Evolutionary conservation across 2,888 invertebrate species (phyloP).

Genomic region (Catocala nupta): DNA sequence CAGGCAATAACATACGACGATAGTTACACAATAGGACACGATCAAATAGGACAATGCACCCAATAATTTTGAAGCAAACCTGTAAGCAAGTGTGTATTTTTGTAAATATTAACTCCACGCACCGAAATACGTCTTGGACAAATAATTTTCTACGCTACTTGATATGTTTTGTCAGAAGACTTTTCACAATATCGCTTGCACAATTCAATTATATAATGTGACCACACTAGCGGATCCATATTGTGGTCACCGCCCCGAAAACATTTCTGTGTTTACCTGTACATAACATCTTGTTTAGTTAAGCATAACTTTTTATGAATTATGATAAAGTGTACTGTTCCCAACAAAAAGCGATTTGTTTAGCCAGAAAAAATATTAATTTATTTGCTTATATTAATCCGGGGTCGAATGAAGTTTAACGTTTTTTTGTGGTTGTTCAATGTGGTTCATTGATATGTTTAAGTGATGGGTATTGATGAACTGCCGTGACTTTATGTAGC

Average conservation of each 20-base stretch:
- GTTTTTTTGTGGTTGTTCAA: conserved; percentile 13
- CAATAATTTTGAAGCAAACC: too few species aligned
- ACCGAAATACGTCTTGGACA: too few species aligned
- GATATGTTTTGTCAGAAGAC: neutral
- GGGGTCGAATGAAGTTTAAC: conserved; percentile 21
- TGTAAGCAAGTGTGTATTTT: too few species aligned
- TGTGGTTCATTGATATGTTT: conserved; percentile 4
- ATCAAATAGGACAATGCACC: too few species aligned
- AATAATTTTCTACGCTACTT: conserved; percentile 4
- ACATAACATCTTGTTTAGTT: neutral
- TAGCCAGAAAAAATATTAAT: conserved; percentile 12
- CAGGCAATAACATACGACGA: too few species aligned
- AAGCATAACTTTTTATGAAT: neutral
- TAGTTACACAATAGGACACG: too few species aligned
- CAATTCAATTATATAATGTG: conserved; percentile 9
- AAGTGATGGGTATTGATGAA: conserved; percentile 13
- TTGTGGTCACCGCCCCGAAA: conserved; percentile 4
- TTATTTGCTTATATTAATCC: conserved; percentile 4
- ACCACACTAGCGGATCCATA: conserved; percentile 7
- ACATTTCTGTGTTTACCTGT: neutral
- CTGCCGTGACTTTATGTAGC: neutral
- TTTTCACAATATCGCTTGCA: conserved; percentile 12
- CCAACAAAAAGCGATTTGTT: conserved; percentile 10
- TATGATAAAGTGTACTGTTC: neutral
- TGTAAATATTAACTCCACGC: too few species aligned